phyloP scores from a whole-genome alignment of 2,113 vertebrate species.

The Chauna torquata region DNA sequence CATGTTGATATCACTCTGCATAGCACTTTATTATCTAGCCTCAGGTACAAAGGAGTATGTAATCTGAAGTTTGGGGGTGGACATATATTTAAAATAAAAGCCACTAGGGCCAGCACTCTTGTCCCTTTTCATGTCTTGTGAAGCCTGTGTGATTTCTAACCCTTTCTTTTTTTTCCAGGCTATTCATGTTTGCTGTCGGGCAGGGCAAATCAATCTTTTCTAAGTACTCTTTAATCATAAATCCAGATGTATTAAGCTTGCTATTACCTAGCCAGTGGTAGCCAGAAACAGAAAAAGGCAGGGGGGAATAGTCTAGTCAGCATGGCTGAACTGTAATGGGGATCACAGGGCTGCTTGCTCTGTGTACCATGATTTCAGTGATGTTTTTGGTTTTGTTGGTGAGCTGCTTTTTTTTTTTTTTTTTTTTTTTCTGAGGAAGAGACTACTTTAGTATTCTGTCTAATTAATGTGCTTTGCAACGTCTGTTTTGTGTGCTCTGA shows the following conservation, averaged over 20 bases:
- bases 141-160: conserved; percentile 31
- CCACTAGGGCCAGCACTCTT: conserved; percentile 7
- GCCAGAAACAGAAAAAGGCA: conserved; percentile 10
- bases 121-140: conserved; percentile 23
- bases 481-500: background rate
- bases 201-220: conserved; percentile 53
- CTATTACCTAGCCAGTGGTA: conserved; percentile 51
- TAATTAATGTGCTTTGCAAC: background rate
- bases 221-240: conserved; percentile 63
- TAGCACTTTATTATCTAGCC: conserved; percentile 37
- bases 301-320: background rate
- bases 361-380: background rate
- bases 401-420: background rate
- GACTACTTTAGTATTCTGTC: background rate
- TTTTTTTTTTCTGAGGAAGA: background rate
- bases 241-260: conserved; percentile 57
- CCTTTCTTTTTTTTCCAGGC: background rate
- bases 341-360: background rate
- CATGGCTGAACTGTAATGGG: background rate
- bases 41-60: conserved; percentile 17
- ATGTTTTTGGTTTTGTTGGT: background rate
- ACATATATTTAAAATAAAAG: conserved; percentile 35
- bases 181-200: conserved; percentile 45
- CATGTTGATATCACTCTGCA: background rate
- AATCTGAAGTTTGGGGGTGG: background rate